Evolutionary conservation across 2,797 vertebrate genomes (phyloP).

Genomic region (Ispidina lecontei): DNA sequence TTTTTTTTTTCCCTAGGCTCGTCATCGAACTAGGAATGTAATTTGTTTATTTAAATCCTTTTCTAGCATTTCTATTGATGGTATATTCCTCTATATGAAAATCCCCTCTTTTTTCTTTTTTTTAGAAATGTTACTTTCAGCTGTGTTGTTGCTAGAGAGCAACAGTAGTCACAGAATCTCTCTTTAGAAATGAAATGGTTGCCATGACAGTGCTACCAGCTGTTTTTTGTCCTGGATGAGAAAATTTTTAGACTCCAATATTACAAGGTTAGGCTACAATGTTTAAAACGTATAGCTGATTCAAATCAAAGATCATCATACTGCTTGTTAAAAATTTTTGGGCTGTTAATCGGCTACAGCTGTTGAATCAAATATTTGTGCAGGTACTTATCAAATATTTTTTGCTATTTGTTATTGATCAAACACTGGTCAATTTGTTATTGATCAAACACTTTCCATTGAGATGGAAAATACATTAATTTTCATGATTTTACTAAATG

Average conservation of each 20-base stretch:
- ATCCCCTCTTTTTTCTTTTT: background rate
- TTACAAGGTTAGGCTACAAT: background rate
- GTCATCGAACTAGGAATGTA: background rate
- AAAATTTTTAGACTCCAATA: constrained; percentile 16
- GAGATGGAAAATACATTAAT: background rate
- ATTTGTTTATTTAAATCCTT: background rate
- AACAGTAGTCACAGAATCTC: background rate
- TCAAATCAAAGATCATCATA: background rate
- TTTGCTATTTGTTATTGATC: background rate
- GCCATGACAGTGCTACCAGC: constrained; percentile 30
- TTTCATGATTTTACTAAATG: background rate
- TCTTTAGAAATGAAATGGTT: constrained; percentile 25
- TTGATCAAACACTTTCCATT: background rate
- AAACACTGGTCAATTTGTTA: background rate
- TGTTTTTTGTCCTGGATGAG: constrained; percentile 18
- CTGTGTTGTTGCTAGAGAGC: constrained; percentile 3
- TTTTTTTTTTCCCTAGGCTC: background rate
- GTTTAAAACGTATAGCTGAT: background rate
- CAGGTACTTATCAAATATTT: background rate
- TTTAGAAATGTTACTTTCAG: background rate
- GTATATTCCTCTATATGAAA: background rate
- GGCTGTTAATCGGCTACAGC: background rate
- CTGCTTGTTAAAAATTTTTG: background rate
- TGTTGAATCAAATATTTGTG: background rate
- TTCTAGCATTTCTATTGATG: background rate